Evolutionary conservation across 2,797 vertebrate genomes (phyloP).

Genomic region (Schizopygopsis malacanthus): DNA sequence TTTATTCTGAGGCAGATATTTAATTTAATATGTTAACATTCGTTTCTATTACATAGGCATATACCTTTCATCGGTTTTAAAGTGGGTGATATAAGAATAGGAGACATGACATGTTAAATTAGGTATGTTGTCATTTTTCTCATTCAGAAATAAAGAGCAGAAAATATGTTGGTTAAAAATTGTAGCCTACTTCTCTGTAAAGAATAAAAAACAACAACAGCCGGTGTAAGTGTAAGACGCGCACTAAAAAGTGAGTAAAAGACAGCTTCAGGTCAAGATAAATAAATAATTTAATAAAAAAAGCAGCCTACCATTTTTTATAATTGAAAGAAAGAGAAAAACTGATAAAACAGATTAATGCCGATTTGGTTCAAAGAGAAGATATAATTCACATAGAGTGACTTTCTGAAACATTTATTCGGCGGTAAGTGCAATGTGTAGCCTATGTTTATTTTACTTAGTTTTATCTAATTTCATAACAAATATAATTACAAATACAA

Average conservation of each 20-base stretch:
- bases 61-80: neutral
- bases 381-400: neutral
- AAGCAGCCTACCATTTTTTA: neutral
- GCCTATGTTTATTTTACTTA: neutral
- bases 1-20: neutral
- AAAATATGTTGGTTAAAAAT: neutral
- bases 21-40: neutral
- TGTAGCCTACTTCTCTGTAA: neutral
- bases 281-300: neutral
- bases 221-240: neutral
- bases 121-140: neutral
- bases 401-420: neutral
- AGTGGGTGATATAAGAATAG: neutral
- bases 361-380: conserved; percentile 3
- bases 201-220: neutral
- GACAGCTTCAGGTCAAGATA: neutral
- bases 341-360: neutral
- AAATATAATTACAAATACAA: neutral
- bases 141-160: conserved; percentile 2
- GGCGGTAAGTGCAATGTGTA: neutral
- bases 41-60: neutral
- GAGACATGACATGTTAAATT: neutral
- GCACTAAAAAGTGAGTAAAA: neutral
- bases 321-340: neutral
- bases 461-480: neutral